Percentiles rank a stretch among this genome's conserved stretches.
phyloP scores from a whole-genome alignment of 1,140 invertebrate genomes.

The Chironomus striatipennis region DNA sequence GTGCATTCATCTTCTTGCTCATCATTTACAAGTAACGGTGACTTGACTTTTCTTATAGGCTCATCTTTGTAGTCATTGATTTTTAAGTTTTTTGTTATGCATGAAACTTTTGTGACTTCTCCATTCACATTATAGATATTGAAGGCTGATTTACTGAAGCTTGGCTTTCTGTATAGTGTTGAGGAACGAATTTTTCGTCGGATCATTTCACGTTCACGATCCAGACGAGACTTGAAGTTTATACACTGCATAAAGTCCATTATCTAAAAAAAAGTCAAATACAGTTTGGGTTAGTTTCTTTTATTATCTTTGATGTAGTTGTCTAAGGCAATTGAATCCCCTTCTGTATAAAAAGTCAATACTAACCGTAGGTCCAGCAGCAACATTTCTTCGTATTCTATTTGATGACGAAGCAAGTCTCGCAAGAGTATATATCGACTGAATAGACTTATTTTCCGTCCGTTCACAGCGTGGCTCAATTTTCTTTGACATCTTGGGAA shows the following conservation, averaged over 20 bases:
- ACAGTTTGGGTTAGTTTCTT: too few species aligned
- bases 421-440: constrained; percentile 2
- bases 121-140: constrained; percentile 15
- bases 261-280: neutral
- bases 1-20: neutral
- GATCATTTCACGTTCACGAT: constrained; percentile 15
- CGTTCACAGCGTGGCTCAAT: neutral
- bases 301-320: too few species aligned
- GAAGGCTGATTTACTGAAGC: neutral
- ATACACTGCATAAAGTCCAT: constrained; percentile 16
- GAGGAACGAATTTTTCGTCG: constrained; percentile 15
- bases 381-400: neutral
- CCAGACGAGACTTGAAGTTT: neutral
- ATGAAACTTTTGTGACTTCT: neutral
- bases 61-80: constrained; percentile 1
- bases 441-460: neutral
- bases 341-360: neutral
- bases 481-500: constrained; percentile 12
- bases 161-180: neutral
- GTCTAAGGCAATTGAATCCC: too few species aligned
- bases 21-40: neutral
- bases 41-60: neutral
- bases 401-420: constrained; percentile 2
- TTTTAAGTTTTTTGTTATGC: neutral
- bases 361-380: neutral